Evolutionary conservation across 2,797 vertebrate genomes (phyloP).

Genomic region (Acrossocheilus wenchowensis): DNA sequence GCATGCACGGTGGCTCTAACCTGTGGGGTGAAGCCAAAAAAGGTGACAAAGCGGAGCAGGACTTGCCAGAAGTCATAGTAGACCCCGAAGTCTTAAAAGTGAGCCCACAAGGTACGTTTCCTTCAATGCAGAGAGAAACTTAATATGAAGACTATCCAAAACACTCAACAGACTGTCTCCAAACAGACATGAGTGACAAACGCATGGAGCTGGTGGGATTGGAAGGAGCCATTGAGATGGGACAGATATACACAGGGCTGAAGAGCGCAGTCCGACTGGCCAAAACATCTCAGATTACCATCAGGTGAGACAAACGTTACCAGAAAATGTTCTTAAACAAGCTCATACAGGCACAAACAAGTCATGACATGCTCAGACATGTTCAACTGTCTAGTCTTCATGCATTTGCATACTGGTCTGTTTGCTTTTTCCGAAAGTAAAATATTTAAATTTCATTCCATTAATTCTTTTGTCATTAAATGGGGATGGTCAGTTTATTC

Average conservation of each 20-base stretch:
- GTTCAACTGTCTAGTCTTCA: not conserved
- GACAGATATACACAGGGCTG: slow-evolving; percentile 92
- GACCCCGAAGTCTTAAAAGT: slow-evolving; percentile 87
- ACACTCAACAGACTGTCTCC: slow-evolving; percentile 5
- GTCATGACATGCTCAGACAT: slow-evolving; percentile 25
- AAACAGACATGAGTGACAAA: slow-evolving; percentile 86
- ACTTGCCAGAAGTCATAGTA: slow-evolving; percentile 79
- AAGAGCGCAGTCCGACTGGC: slow-evolving; percentile 91
- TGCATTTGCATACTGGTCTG: not conserved
- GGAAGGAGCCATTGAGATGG: slow-evolving; percentile 91
- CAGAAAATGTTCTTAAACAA: not conserved
- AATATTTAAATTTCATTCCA: slow-evolving; percentile 8
- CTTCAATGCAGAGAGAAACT: not conserved
- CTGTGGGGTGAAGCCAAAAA: slow-evolving; percentile 93
- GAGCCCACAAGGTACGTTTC: slow-evolving; percentile 83
- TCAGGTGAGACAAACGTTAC: slow-evolving; percentile 76
- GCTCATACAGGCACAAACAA: not conserved
- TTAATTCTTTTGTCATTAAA: slow-evolving; percentile 39
- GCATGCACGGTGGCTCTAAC: slow-evolving; percentile 94
- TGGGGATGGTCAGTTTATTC: not conserved
- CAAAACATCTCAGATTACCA: slow-evolving; percentile 88
- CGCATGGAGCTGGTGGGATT: slow-evolving; percentile 91
- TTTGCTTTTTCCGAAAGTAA: not conserved
- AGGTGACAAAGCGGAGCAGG: slow-evolving; percentile 71
- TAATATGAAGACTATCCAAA: not conserved